Evolutionary conservation across 2,113 vertebrate genomes (phyloP), one percentile per base, ranked within the genome.

Genomic region (Pyxicephalus adspersus): DNA sequence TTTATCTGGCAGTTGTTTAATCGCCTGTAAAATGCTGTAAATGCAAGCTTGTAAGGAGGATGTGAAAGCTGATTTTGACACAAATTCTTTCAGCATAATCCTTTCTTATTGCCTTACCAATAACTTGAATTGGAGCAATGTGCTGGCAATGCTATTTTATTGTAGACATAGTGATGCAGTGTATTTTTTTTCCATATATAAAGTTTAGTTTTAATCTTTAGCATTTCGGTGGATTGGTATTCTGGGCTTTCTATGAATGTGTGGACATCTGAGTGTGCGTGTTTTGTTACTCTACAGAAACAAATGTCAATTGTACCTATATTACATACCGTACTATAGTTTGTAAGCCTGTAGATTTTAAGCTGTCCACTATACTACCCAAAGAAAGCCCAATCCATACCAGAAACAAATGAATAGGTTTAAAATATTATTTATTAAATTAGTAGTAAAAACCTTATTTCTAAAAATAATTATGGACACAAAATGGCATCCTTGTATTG

Each of bases 211-310:
- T 82, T 31, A 73, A 81, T 86, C 87, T 88, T 91, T 81, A 91
- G 86, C 88, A 89, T 87, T 89, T 77, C 90, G 87, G 87, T 92
- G 84, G 87, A 84, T 84, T 85, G 88, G 90, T 87, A 85, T 83
- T 67, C 83, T 85, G 90, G 86, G 86, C 71, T 84, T 45, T 84
- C 89, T 90, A 68, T 93, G 87, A 89, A 57, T 75, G 70, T 77
- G 13, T 65, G 67, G 13, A 23, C 38, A 78, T 87, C 84, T 90
- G 86, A 89, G 78, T 58, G 28, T 85, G 2, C 90, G 79, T 67
- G 64, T 86, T 84, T 66, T 25, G 25, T 54, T 25, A 55, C 57
- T 18, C 71, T 45, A 45, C 3, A 34, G 6, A 34, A 34, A 34
- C 8, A 45, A 8, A 45, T 45, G 8, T 2, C 38, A 9, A 9